Evolutionary conservation across 37 sponge, comb jelly and placozoan genomes (phyloP), one percentile per base, ranked within the genome.

Genomic region (Beroe ovata): DNA sequence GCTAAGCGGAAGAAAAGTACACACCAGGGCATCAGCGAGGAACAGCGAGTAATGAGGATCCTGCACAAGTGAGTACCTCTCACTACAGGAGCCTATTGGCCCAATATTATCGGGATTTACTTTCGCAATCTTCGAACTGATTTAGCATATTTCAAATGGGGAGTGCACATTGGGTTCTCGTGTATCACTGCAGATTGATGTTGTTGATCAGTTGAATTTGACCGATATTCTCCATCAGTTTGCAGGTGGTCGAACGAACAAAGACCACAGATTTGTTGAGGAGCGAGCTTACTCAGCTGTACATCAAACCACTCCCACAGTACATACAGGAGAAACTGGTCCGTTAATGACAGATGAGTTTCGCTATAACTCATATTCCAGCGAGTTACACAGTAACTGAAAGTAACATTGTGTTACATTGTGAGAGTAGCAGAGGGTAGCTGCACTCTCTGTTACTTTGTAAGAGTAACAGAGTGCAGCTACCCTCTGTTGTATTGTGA

Each of bases 311-410:
- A 33, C 37, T 71, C 6, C 71, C 71, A 28, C 38, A 71, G 29
- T 71, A 71, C 71, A 71, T 71, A 4, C 71, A 34, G 71, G 71
- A 71, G 18, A 71, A 71, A 71, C 71, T 71, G 37, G 71, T 71
- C 6, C 29, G 71, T 71, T 33, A 20, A 71, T 62, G 23, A 58
- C 4, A 62, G 63, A n/a, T n/a, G n/a, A n/a, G n/a, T n/a, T n/a
- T n/a, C n/a, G n/a, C n/a, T n/a, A n/a, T n/a, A n/a, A n/a, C n/a
- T n/a, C n/a, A n/a, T n/a, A n/a, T n/a, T n/a, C n/a, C n/a, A n/a
- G n/a, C n/a, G n/a, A n/a, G n/a, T n/a, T n/a, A n/a, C n/a, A n/a
- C n/a, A n/a, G n/a, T n/a, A n/a, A n/a, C n/a, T n/a, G n/a, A n/a
- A n/a, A n/a, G n/a, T n/a, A n/a, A n/a, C n/a, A n/a, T n/a, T n/a